Conservation (phyloP, 1,140 invertebrate species). For the Halictus rubicundus region DNA sequence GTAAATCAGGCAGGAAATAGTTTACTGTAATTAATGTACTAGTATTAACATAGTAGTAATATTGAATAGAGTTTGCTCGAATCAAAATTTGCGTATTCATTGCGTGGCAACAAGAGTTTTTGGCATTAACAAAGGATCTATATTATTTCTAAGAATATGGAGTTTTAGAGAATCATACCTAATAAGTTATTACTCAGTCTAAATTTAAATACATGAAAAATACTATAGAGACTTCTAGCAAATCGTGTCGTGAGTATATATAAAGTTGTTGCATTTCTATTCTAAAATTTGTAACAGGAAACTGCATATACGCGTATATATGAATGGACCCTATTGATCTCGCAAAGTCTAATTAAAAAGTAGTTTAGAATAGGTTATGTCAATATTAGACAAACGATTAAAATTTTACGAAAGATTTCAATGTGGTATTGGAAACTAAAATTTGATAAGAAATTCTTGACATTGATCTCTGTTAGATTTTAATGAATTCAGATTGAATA, state of each 20-base stretch:
- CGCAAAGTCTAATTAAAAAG: background rate
- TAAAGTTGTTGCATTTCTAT: background rate
- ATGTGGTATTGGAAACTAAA: background rate
- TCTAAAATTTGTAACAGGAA: background rate
- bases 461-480: no score
- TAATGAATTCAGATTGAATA: no score
- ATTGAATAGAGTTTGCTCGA: background rate
- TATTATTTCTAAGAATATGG: no score
- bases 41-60: background rate
- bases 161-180: no score
- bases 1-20: background rate
- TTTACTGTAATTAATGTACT: background rate
- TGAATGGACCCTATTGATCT: background rate
- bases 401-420: background rate
- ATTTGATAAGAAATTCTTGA: background rate
- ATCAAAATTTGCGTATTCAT: background rate
- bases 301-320: background rate
- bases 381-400: background rate
- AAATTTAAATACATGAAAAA: no score
- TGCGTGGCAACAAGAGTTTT: no score
- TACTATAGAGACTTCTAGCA: no score
- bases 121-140: no score
- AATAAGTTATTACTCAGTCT: no score
- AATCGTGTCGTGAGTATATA: no score
- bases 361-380: constrained; percentile 4